Base-by-base conservation (phyloP, 2,113 vertebrate species). In the Callipepla squamata region DNA sequence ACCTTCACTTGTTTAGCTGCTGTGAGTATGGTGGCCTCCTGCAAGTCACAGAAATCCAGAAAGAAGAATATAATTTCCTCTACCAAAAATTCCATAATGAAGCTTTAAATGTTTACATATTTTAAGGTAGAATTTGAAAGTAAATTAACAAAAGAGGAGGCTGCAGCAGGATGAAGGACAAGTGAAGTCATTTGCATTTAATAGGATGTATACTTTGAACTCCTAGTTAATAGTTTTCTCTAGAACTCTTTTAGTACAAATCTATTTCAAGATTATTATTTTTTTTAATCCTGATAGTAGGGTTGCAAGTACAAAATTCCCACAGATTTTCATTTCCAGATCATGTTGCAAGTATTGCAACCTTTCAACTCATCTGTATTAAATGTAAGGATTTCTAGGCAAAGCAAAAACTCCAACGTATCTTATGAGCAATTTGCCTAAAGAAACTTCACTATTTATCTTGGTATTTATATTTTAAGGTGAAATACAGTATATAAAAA, bases 381-480 rank as follows among this genome's bases (percentile, higher is more conserved):
- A 89, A 75, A 61, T 36, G 4, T 34, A 36, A 89, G n/a, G 28
- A 34, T 80, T 83, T 86, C 9, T n/a, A 73, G 58, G 48, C 51
- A 9, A 36, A 23, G 65, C 53, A 55, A 32, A 55, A 32, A 55
- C 9, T 28, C 30, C 53, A n/a, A 4, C 0, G 0, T 11, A 13
- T 19, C 9, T 45, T 47, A 50, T 0, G 58, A 32, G 21, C 28
- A 86, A 34, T 68, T 90, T 25, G 19, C 44, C 28, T 74, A 5
- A 53, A 68, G 26, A 58, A 61, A 57, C 58, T 72, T 82, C 28
- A n/a, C 22, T 53, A 7, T 80, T 89, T 83, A 13, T 18, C 9
- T 55, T 42, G 12, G 3, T 55, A 22, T 69, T 67, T 28, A 45
- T 45, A 15, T 17, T 36, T 34, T 42, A 74, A 63, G 20, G 16